phyloP scores from a whole-genome alignment of 2,797 vertebrate genomes.

The Mormyrops boulengeri region DNA sequence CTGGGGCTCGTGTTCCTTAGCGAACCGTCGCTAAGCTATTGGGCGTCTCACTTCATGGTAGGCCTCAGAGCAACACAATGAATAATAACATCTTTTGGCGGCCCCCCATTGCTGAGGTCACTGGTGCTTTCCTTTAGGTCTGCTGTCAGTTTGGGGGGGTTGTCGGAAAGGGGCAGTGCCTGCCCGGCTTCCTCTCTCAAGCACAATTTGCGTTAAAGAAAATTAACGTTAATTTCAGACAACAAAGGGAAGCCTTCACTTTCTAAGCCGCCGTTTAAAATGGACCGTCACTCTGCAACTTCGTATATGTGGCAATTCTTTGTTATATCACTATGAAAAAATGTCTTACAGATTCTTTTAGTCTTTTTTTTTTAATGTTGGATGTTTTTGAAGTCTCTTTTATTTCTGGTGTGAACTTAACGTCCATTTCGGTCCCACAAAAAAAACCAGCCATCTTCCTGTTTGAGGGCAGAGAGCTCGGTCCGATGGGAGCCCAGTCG shows the following conservation, averaged over 20 bases:
- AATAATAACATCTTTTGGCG: neutral
- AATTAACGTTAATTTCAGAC: neutral
- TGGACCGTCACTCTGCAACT: neutral
- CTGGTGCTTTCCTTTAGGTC: neutral
- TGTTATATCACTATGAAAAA: neutral
- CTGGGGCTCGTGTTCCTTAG: neutral
- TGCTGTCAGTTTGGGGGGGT: neutral
- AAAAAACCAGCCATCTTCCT: neutral
- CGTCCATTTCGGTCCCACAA: neutral
- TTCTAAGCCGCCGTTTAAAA: neutral
- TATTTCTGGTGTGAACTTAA: neutral
- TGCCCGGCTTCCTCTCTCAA: neutral
- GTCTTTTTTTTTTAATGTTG: neutral
- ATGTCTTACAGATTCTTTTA: neutral
- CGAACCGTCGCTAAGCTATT: neutral
- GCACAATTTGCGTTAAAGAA: neutral
- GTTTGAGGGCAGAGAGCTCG: neutral
- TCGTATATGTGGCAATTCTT: neutral
- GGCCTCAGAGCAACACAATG: slow-evolving; percentile 9
- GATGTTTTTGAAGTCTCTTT: slow-evolving; percentile 1
- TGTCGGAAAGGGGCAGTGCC: neutral
- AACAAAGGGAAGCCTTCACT: neutral
- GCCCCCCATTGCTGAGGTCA: neutral
- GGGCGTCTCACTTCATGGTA: neutral
- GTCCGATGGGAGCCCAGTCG: neutral